Evolutionary conservation across 2,113 vertebrate genomes (phyloP).

Genomic region (Xenus cinereus): DNA sequence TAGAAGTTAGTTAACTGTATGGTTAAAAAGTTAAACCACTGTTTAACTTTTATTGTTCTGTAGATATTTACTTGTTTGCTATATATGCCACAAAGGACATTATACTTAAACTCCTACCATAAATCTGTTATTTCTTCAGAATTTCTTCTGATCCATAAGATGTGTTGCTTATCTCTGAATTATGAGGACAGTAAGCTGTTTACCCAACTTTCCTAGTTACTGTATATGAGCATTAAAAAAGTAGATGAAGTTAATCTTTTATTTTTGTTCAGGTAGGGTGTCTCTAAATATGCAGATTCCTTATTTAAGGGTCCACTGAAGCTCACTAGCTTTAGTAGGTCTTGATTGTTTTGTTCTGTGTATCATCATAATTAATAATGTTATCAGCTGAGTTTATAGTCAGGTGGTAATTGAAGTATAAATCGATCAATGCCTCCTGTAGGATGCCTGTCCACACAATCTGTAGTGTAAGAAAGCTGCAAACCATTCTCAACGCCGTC

Average conservation of each 20-base stretch:
- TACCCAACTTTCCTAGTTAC: neutral
- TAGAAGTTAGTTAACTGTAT: neutral
- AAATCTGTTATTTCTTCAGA: neutral
- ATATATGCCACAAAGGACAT: neutral
- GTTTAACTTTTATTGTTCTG: neutral
- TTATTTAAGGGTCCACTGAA: neutral
- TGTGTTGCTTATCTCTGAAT: neutral
- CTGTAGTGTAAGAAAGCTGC: neutral
- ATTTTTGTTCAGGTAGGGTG: neutral
- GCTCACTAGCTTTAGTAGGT: neutral
- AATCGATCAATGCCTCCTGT: neutral
- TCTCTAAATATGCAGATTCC: neutral
- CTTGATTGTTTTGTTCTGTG: neutral
- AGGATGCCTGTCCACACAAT: neutral
- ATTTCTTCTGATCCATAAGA: neutral
- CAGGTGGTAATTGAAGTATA: neutral
- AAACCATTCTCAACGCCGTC: rapidly evolving
- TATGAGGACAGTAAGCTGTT: neutral
- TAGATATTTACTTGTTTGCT: neutral
- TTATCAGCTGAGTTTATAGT: neutral
- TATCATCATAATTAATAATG: neutral
- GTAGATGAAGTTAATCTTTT: neutral
- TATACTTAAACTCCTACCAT: neutral
- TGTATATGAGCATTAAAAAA: neutral
- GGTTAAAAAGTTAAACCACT: neutral